A percentile compares a stretch with the other conserved stretches of the same genome.
These are phyloP conservation scores for Meriones unguiculatus DNA, from an alignment of 2,113 vertebrate species.

Conservation along the genomic window DNA sequence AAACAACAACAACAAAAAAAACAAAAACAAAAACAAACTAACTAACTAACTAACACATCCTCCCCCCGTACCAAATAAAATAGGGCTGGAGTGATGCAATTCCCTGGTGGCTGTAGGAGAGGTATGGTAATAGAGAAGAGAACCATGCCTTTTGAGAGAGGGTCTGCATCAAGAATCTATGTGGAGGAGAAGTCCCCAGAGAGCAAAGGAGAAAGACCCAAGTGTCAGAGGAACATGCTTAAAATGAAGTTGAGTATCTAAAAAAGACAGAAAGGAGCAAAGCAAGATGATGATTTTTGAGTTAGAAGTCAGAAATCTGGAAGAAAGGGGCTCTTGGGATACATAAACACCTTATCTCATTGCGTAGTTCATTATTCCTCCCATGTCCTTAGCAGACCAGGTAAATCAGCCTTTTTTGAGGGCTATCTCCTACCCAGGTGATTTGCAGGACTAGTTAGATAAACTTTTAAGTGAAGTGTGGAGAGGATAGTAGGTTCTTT, in stretches of 20 bases:
- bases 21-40: neutral
- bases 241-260: neutral
- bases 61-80: neutral
- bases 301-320: neutral
- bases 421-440: neutral
- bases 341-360: neutral
- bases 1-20: no score
- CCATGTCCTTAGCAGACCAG: no score
- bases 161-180: neutral
- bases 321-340: neutral
- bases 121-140: no score
- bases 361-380: neutral
- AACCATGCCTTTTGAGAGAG: neutral
- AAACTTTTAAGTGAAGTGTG: neutral
- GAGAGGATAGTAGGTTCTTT: neutral
- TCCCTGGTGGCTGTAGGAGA: no score
- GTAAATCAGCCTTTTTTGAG: neutral
- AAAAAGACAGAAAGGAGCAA: neutral
- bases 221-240: no score
- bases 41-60: neutral
- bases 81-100: no score
- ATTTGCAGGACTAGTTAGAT: no score
- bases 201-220: neutral
- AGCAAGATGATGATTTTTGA: neutral
- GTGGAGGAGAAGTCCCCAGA: no score